Base-by-base conservation (phyloP, 2,888 invertebrate species). In the Alloscopus bannaensis region DNA sequence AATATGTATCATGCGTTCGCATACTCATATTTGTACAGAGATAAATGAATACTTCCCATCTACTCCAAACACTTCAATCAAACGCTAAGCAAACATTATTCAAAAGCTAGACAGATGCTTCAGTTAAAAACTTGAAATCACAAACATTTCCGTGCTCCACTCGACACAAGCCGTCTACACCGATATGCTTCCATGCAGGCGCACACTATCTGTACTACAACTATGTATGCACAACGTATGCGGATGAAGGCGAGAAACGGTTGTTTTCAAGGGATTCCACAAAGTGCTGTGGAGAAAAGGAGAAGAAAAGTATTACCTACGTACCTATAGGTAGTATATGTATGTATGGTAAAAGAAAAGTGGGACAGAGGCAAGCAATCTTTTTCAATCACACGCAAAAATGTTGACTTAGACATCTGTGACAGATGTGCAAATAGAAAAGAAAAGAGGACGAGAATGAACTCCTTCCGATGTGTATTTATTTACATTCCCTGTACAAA, bases 401-500 rank as follows among this genome's bases (percentile, higher is more conserved):
- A 65, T 66, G 66, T 75, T 75, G 75, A 75, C 57, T 66, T 66
- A 57, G 75, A 75, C 75, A 75, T 75, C 47, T 75, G 75, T 75
- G 75, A 66, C 75, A 75, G 75, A 75, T 75, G 75, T 75, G 75
- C 65, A 75, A 75, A 75, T 52, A 75, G 59, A 68, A 42, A 22
- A 73, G 57, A 65, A n/a, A n/a, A n/a, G n/a, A n/a, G n/a, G n/a
- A n/a, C n/a, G 45, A 64, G 65, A n/a, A n/a, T n/a, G n/a, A n/a
- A 47, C 47, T 57, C 42, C 3, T 3, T 36, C 13, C 11, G 4
- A 20, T 62, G 40, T 42, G 62, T 68, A 18, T 68, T 59, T 59
- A 70, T 70, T 70, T 70, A 45, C 59, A 71, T 50, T 62, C 24
- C 24, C 62, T 4, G 2, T 22, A 22, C 62, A 62, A 59, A 59